phyloP scores from a whole-genome alignment of 1,140 invertebrate genomes.

The Antheraea mylitta region DNA sequence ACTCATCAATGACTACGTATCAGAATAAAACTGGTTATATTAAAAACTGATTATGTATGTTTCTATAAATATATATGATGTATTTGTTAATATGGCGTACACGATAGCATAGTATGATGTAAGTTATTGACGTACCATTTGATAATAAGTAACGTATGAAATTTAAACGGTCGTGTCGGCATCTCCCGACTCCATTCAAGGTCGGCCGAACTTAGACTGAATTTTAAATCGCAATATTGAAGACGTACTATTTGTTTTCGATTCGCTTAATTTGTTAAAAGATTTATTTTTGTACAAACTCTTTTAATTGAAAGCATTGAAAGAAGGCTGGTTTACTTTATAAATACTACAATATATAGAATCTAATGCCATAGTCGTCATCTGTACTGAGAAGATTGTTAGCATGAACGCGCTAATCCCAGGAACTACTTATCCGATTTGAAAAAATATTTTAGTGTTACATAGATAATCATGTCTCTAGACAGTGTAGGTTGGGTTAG shows the following conservation, averaged over 20 bases:
- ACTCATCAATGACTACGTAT: not conserved
- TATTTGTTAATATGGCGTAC: slow-evolving; percentile 15
- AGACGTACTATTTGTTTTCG: slow-evolving; percentile 16
- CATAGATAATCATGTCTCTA: too few relatives aligned
- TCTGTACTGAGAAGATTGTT: too few relatives aligned
- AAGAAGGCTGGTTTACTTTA: too few relatives aligned
- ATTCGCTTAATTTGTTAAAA: not conserved
- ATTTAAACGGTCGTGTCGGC: slow-evolving; percentile 38
- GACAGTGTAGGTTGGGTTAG: too few relatives aligned
- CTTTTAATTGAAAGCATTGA: too few relatives aligned
- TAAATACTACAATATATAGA: too few relatives aligned
- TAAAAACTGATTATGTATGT: slow-evolving; percentile 16
- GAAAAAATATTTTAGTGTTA: too few relatives aligned
- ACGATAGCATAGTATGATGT: slow-evolving; percentile 35
- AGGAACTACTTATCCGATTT: too few relatives aligned
- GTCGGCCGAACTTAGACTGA: slow-evolving; percentile 38
- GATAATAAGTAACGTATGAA: slow-evolving; percentile 45
- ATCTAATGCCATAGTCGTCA: too few relatives aligned
- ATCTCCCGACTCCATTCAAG: slow-evolving; percentile 44
- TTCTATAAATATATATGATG: slow-evolving; percentile 21
- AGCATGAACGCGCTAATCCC: too few relatives aligned
- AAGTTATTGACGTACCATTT: slow-evolving; percentile 37
- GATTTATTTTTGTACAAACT: too few relatives aligned
- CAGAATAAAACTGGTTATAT: not conserved
- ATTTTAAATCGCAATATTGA: slow-evolving; percentile 33